These are phyloP conservation scores for Drosophila leonis DNA, from an alignment of 2,888 invertebrate species.

Conservation along the genomic window DNA sequence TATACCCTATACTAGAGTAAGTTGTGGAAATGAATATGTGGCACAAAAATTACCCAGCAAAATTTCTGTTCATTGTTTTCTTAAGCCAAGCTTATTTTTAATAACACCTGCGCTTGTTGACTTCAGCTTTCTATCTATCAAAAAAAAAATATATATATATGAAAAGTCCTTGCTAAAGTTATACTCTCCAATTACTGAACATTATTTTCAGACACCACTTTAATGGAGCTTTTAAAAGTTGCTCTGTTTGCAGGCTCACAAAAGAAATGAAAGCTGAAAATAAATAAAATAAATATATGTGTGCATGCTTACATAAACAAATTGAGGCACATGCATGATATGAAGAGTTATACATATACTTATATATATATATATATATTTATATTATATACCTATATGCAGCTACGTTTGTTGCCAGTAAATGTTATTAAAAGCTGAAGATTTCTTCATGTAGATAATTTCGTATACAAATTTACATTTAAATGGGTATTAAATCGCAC, in stretches of 20 bases:
- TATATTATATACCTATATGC: slow-evolving; percentile 3
- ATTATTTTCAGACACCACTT: slow-evolving; percentile 1
- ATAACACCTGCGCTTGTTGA: slow-evolving; percentile 3
- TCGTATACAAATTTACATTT: slow-evolving; percentile 71
- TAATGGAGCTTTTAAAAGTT: slow-evolving; percentile 3
- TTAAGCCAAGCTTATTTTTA: neutral
- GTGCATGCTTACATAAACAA: neutral
- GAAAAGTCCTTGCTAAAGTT: neutral
- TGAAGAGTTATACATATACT: neutral
- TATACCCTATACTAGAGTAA: neutral
- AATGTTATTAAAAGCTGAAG: slow-evolving; percentile 72
- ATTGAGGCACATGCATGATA: neutral
- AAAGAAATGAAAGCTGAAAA: neutral
- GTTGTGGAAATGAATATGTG: no score
- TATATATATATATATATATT: neutral
- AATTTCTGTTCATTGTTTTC: neutral
- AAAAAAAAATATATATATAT: neutral
- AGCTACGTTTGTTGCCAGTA: slow-evolving; percentile 27
- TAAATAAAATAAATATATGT: slow-evolving; percentile 13
- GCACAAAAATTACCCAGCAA: no score
- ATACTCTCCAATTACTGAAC: slow-evolving; percentile 6
- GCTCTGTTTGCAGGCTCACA: slow-evolving; percentile 3
- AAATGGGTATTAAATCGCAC: slow-evolving; percentile 77
- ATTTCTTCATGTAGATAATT: slow-evolving; percentile 78
- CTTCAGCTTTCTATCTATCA: neutral